Base-by-base conservation (phyloP, 2,888 invertebrate species). In the Eupithecia abbreviata region DNA sequence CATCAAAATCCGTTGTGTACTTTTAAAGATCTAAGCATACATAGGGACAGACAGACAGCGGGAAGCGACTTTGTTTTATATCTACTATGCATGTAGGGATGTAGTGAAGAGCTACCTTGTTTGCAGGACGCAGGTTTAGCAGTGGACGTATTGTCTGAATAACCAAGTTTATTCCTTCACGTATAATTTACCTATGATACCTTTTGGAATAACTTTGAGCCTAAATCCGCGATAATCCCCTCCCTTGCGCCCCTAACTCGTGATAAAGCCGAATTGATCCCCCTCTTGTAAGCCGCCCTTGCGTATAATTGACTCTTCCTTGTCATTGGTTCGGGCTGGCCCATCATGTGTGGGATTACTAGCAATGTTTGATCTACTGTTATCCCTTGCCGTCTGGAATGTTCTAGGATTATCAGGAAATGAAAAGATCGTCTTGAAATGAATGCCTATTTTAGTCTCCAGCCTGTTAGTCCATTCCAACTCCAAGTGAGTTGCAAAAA, bases 231-330 rank as follows among this genome's bases (percentile, higher is more conserved):
- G 41, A 42, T 30, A 2, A 70, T 71, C 81, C 80, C 71, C 12
- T 79, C 49, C 51, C 86, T 87, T 86, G 77, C 84, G 86, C 80
- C 69, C 76, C 77, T 76, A 79, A 88, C 85, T 88, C 88, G 87
- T 90, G 92, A 93, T 93, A 93, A 93, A 92, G 90, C 92, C 87
- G 90, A 93, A 93, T 92, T 90, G 93, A 93, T 92, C 92, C 90
- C 86, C 88, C 92, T 90, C 91, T 91, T 91, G 92, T 92, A 90
- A 90, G 91, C 90, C 92, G 88, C 83, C 91, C 92, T 94, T 90
- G 92, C 94, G 93, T 93, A 93, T 94, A 94, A 94, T 94, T 94
- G 94, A 93, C 92, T 94, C 92, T 93, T 93, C 93, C 91, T 89
- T 91, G 90, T 92, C 93, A 94, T 93, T 93, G 92, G 88, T 84